Conservation (phyloP, 2,888 invertebrate genomes). For the Lasioglossum leucozonium region DNA sequence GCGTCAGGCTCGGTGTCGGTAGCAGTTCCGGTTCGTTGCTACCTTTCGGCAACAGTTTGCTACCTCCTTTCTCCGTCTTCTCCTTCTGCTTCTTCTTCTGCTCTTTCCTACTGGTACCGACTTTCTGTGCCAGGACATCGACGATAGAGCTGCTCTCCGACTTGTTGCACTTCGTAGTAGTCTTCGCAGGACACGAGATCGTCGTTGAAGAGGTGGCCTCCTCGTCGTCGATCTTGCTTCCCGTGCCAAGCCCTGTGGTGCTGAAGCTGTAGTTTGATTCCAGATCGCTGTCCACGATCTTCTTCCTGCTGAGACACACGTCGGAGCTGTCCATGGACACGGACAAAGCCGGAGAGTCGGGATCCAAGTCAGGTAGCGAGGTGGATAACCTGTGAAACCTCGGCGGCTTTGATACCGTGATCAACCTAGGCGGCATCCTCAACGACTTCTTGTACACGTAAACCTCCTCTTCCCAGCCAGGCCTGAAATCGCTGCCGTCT, state of each 20-base stretch:
- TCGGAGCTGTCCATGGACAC: constrained; percentile 87
- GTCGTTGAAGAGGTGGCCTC: constrained; percentile 89
- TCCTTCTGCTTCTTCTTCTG: constrained; percentile 86
- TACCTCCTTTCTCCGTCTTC: constrained; percentile 79
- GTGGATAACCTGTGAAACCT: constrained; percentile 89
- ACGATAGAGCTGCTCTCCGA: constrained; percentile 87
- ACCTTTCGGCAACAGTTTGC: constrained; percentile 87
- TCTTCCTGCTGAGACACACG: constrained; percentile 79
- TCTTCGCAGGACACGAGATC: constrained; percentile 86
- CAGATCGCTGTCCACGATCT: constrained; percentile 87
- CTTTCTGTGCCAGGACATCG: constrained; percentile 89
- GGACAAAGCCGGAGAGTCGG: constrained; percentile 89
- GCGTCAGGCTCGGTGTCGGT: constrained; percentile 88
- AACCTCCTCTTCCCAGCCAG: constrained; percentile 94
- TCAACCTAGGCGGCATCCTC: constrained; percentile 92
- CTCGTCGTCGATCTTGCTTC: constrained; percentile 88
- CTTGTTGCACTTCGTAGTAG: constrained; percentile 81
- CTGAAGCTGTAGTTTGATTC: constrained; percentile 89
- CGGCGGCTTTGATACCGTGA: constrained; percentile 91
- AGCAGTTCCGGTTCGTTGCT: constrained; percentile 86
- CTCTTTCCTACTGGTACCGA: constrained; percentile 85
- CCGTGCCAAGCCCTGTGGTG: constrained; percentile 84
- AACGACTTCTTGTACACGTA: constrained; percentile 93
- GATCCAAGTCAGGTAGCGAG: constrained; percentile 92
- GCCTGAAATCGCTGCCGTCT: constrained; percentile 90